Evolutionary conservation across 2,888 invertebrate genomes (phyloP).

Genomic region (Eupithecia inturbata): DNA sequence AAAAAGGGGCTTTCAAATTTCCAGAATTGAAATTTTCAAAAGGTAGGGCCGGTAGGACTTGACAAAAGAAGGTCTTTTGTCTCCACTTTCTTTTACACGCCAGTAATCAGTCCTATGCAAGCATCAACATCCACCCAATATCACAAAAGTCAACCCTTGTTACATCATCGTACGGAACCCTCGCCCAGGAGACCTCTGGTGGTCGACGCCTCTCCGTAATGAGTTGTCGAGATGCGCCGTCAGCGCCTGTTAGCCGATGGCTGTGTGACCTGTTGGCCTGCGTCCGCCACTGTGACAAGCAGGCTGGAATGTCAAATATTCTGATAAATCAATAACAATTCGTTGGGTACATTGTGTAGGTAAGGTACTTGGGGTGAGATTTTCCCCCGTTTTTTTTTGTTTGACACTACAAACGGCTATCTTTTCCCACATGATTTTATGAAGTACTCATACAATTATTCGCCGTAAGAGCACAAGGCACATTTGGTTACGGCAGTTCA

Average conservation of each 20-base stretch:
- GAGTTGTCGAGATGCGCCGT: conserved; percentile 38
- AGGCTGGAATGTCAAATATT: conserved; percentile 32
- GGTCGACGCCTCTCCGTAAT: conserved; percentile 35
- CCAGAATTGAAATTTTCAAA: not conserved
- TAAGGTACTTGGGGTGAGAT: not conserved
- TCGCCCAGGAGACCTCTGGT: conserved; percentile 22
- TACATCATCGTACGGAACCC: conserved; percentile 34
- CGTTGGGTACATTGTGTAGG: not conserved
- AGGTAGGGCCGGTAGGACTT: not conserved
- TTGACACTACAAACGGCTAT: not conserved
- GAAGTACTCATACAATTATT: not conserved
- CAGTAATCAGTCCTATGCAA: not conserved
- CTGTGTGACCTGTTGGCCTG: conserved; percentile 23
- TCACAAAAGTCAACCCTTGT: not conserved
- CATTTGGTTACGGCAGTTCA: too few relatives aligned
- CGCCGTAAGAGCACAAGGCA: too few relatives aligned
- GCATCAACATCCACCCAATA: not conserved
- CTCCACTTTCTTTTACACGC: too few relatives aligned
- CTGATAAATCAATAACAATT: conserved; percentile 26
- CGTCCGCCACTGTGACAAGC: conserved; percentile 42
- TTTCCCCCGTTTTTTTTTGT: not conserved
- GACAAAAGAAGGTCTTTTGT: not conserved
- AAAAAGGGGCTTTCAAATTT: not conserved
- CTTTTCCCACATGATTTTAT: not conserved
- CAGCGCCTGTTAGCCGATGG: conserved; percentile 35